Conservation (phyloP, 1,140 invertebrate genomes). For the Ctenoplectra terminalis region DNA sequence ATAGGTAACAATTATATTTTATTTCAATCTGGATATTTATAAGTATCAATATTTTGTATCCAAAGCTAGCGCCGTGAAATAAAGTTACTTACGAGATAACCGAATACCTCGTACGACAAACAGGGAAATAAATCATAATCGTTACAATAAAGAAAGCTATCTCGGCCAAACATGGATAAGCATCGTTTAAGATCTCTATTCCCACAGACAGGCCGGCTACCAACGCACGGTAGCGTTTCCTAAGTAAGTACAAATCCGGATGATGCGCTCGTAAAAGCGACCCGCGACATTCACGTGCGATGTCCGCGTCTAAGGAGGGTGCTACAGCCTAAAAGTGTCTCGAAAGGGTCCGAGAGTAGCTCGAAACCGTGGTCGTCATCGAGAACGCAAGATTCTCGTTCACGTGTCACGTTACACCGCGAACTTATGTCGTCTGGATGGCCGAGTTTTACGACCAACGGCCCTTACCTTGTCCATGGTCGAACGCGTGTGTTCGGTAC, state of each 20-base stretch:
- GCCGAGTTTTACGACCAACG: constrained; percentile 73
- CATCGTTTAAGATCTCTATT: constrained; percentile 35
- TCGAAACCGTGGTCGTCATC: constrained; percentile 17
- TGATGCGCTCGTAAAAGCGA: constrained; percentile 76
- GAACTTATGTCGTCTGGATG: constrained; percentile 72
- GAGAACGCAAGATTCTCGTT: constrained; percentile 49
- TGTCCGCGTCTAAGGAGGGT: not conserved
- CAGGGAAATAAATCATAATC: constrained; percentile 29
- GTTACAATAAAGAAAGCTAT: not conserved
- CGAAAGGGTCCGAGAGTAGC: not conserved
- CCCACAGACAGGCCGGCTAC: not conserved
- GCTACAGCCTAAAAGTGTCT: constrained; percentile 51
- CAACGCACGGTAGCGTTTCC: constrained; percentile 67
- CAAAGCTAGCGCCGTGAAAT: too few relatives aligned
- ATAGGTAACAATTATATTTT: too few relatives aligned
- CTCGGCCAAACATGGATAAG: constrained; percentile 2
- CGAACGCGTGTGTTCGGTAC: constrained; percentile 26
- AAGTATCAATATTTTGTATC: too few relatives aligned
- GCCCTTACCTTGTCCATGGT: constrained; percentile 20
- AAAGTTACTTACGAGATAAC: too few relatives aligned
- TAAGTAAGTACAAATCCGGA: constrained; percentile 79
- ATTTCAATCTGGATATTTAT: too few relatives aligned
- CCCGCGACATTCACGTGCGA: constrained; percentile 45
- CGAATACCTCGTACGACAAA: not conserved
- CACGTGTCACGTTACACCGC: constrained; percentile 68